Evolutionary conservation across 2,888 invertebrate genomes (phyloP).

Genomic region (Morinoia aosen): DNA sequence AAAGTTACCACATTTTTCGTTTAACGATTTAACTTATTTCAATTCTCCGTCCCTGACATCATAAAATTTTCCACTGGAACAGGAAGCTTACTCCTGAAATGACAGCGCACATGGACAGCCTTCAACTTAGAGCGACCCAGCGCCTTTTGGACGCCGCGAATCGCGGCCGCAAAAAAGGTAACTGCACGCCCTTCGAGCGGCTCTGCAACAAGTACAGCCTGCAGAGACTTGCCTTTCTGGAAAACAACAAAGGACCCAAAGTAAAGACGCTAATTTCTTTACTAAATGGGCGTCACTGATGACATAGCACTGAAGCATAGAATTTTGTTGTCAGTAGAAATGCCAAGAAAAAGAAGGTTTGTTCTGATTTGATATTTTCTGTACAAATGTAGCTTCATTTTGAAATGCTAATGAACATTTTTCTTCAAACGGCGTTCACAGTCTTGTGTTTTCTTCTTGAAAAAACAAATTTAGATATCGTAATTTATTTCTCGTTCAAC

Average conservation of each 20-base stretch:
- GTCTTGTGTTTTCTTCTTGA: neutral
- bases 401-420: neutral
- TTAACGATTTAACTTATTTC: neutral
- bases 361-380: neutral
- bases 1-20: no score
- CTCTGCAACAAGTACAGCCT: conserved; percentile 10
- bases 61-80: neutral
- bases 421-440: neutral
- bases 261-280: neutral
- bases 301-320: neutral
- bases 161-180: neutral
- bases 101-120: neutral
- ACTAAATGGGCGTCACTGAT: neutral
- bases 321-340: neutral
- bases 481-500: neutral
- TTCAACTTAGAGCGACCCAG: neutral
- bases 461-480: neutral
- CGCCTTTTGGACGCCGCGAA: neutral
- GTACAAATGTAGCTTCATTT: neutral
- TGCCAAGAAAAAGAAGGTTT: neutral
- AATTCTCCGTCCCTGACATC: neutral
- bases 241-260: neutral
- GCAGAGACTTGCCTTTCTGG: neutral
- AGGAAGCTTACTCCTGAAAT: conserved; percentile 22
- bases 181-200: neutral